Conservation (phyloP, 2,797 vertebrate genomes). For the Intellagama lesueurii region DNA sequence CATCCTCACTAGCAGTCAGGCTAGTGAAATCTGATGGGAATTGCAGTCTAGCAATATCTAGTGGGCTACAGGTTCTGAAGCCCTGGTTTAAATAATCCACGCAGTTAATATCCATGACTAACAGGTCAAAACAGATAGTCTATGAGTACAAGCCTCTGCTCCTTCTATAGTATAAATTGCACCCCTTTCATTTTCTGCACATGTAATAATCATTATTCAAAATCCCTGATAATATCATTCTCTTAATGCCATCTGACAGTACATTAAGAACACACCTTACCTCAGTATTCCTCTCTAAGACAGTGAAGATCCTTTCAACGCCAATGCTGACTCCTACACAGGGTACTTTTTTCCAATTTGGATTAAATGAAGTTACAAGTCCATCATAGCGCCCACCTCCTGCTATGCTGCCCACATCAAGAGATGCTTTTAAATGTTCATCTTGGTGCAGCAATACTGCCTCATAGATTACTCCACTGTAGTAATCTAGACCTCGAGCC, state of each 20-base stretch:
- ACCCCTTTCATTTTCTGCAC: not conserved
- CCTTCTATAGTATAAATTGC: not conserved
- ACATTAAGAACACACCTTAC: conserved; percentile 67
- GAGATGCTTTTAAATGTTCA: conserved; percentile 71
- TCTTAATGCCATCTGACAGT: not conserved
- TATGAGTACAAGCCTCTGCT: not conserved
- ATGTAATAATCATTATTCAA: not conserved
- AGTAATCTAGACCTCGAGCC: conserved; percentile 95
- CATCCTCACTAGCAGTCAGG: not conserved
- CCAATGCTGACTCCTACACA: conserved; percentile 96
- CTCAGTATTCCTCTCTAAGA: conserved; percentile 92
- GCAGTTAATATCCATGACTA: not conserved
- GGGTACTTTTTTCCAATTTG: conserved; percentile 91
- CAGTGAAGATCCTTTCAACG: conserved; percentile 93
- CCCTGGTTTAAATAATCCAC: not conserved
- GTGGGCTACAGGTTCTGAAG: not conserved
- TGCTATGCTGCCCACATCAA: conserved; percentile 89
- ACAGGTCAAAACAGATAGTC: not conserved
- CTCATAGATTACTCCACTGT: conserved; percentile 94
- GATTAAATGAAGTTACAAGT: conserved; percentile 94
- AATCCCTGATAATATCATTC: not conserved
- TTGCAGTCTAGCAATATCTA: not conserved
- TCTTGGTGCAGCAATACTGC: conserved; percentile 83
- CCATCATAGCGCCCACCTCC: conserved; percentile 94
- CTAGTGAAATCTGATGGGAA: not conserved